Conservation (phyloP, 2,797 vertebrate genomes). For the Apogon talboti region DNA sequence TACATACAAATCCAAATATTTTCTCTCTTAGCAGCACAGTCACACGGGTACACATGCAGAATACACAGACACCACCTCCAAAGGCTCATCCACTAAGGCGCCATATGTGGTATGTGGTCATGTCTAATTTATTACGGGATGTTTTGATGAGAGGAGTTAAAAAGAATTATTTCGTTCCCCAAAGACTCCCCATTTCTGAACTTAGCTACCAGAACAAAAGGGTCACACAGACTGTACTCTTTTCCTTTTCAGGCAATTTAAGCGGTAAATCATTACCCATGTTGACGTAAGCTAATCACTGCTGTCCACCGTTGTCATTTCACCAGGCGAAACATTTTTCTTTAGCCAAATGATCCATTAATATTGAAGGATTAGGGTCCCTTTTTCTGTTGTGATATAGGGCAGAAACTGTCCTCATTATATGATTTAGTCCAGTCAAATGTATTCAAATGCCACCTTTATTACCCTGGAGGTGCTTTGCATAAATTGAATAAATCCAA, state of each 20-base stretch:
- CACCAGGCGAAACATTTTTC: slow-evolving; percentile 70
- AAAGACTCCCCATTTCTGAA: slow-evolving; percentile 51
- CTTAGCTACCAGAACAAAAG: slow-evolving; percentile 59
- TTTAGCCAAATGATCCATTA: slow-evolving; percentile 80
- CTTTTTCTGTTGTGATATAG: slow-evolving; percentile 79
- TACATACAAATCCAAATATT: slow-evolving; percentile 16
- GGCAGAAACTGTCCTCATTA: slow-evolving; percentile 84
- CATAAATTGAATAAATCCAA: slow-evolving; percentile 89
- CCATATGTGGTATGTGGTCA: slow-evolving; percentile 53
- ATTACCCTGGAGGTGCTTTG: slow-evolving; percentile 87
- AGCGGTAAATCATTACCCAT: slow-evolving; percentile 67
- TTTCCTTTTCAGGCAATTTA: slow-evolving; percentile 54
- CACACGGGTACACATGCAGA: slow-evolving; percentile 4
- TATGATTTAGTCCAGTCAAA: slow-evolving; percentile 87
- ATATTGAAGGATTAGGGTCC: slow-evolving; percentile 76
- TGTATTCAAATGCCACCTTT: slow-evolving; percentile 89
- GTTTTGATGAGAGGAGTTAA: slow-evolving; percentile 68
- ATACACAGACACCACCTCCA: slow-evolving; percentile 29
- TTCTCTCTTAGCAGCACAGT: background rate
- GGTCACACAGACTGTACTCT: slow-evolving; percentile 38
- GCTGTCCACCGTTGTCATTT: slow-evolving; percentile 73
- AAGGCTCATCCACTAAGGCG: slow-evolving; percentile 11
- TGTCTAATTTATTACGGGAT: slow-evolving; percentile 70
- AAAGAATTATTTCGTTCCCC: slow-evolving; percentile 70
- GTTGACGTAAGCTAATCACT: slow-evolving; percentile 74